Base-by-base conservation (phyloP, 2,888 invertebrate genomes). In the Nomada lathburiana region DNA sequence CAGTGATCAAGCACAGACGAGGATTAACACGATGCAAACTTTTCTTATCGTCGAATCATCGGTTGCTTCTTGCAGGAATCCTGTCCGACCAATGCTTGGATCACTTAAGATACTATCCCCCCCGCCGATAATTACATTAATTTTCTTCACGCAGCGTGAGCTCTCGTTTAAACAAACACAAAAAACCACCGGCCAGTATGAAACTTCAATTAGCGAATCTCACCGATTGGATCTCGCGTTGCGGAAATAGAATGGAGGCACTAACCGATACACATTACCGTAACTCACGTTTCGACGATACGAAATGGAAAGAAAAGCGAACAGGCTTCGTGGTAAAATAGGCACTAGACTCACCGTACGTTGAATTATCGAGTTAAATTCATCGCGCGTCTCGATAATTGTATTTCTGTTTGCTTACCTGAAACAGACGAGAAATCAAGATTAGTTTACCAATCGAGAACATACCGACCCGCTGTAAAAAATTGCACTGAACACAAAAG, bases 331-430 rank as follows among this genome's bases (percentile, higher is more conserved):
- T 9, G 20, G 62, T 16, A 60, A 47, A 36, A 71, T 11, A 7
- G 20, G 7, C 59, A 23, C 65, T 70, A 23, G 77, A 82, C 86
- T 87, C 74, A 87, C 87, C 82, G 57, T 59, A 60, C 9, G 26
- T 18, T 16, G 52, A 29, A 29, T 10, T 36, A 59, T 11, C 67
- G 50, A 16, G 29, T 53, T 36, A 42, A 55, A 59, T 1, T 59
- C n/a, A 16, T 3, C 60, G 9, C 52, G 44, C 9, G 16, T 2
- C 4, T 13, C 11, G 11, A 42, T 23, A 5, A 80, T 44, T 26
- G 18, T 23, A n/a, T 50, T 13, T 67, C 13, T 71, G 60, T 62
- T 65, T n/a, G 71, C 80, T 80, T 80, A 80, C 80, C 80, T 80
- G 57, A 63, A 80, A 80, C 23, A 1, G 11, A 60, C n/a, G 18